Conservation (phyloP, 2,888 invertebrate species). For the Mesoligia furuncula region DNA sequence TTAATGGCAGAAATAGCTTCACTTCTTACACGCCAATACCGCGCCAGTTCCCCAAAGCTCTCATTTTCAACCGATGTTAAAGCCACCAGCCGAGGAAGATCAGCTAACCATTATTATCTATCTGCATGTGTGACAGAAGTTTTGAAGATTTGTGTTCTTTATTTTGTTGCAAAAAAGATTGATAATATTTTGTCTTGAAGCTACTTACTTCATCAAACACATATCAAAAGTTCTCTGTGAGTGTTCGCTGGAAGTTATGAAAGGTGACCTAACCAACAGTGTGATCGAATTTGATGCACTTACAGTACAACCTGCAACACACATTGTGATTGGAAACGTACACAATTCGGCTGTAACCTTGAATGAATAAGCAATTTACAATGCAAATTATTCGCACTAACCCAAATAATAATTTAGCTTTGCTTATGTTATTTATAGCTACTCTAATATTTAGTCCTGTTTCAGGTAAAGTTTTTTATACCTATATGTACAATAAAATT, state of each 20-base stretch:
- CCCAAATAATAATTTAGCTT: slow-evolving; percentile 11
- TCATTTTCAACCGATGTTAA: background rate
- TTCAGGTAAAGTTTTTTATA: slow-evolving; percentile 66
- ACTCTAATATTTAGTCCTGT: slow-evolving; percentile 64
- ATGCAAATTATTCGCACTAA: slow-evolving; percentile 4
- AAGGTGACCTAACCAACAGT: background rate
- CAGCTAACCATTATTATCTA: background rate
- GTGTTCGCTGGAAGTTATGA: slow-evolving; percentile 3
- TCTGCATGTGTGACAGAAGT: background rate
- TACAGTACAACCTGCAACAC: background rate
- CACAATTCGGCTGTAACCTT: slow-evolving; percentile 37
- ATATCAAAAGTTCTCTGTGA: background rate
- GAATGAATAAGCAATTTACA: slow-evolving; percentile 32
- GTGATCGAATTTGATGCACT: background rate
- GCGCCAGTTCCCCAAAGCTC: background rate
- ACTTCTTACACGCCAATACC: background rate
- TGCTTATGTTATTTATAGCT: slow-evolving; percentile 38
- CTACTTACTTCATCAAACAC: background rate
- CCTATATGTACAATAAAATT: slow-evolving; percentile 70
- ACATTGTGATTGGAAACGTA: slow-evolving; percentile 13
- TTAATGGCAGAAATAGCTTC: slow-evolving; percentile 29
- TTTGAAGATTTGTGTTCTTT: background rate
- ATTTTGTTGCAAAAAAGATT: background rate
- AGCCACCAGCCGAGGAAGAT: background rate
- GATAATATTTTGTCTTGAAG: background rate